Base-by-base conservation (phyloP, 92 coral and sea anemone genomes). In the Porites divaricata region DNA sequence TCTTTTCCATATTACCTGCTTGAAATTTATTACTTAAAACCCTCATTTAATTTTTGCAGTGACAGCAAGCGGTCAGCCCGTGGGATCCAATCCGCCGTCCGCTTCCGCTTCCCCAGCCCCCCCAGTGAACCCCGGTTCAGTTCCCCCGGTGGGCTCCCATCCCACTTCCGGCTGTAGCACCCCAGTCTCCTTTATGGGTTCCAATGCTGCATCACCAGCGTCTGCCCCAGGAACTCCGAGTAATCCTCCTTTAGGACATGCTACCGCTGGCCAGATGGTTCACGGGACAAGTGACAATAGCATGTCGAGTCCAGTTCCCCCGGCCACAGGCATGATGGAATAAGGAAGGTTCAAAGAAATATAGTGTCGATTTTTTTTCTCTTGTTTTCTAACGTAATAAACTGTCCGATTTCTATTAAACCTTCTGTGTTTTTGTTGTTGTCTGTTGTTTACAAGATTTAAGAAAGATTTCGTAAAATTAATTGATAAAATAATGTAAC, bases 111-210 rank as follows among this genome's bases (percentile, higher is more conserved):
- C 94, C 8, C 89, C 95, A 12, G 89, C 95, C 26, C 95, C 92
- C 9, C 85, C 77, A n/a, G 89, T 89, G 84, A 94, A 92, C 88
- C 98, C 94, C 21, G 94, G 93, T 56, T 94, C 98, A 35, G 92
- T 89, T 25, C 87, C 88, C 70, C 86, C 90, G 12, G 73, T 90
- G 11, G 87, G 95, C 56, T 94, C 98, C 67, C 95, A 87, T 26
- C 98, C 95, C n/a, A 86, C 95, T 20, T 94, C 98, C 28, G 98
- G 98, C 48, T 94, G 98, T 81, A 94, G 98, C 74, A 94, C 98
- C 45, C 98, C 98, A 17, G 98, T 91, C 11, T 94, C 98, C 64
- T 94, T 88, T 75, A 86, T 91, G 83, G 98, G 98, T 48, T 87
- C 91, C 16, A 84, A 90, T 59, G 95, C 94, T 10, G 91, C 90